Percentiles rank a stretch among this genome's conserved stretches.
Conservation (phyloP, 2,888 invertebrate species). For the Pheosia tremula region DNA sequence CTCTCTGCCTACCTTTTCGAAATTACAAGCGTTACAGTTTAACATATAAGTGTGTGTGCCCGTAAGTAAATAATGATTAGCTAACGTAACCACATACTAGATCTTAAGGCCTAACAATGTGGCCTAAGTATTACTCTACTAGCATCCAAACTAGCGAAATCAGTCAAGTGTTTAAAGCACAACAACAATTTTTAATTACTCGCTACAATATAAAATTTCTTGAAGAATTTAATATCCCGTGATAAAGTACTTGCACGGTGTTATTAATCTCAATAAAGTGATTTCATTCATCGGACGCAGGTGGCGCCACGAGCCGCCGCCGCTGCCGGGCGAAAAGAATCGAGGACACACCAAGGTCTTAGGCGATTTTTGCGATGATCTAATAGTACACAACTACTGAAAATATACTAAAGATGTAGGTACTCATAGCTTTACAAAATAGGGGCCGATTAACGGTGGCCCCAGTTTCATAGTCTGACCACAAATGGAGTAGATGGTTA, state of each 20-base stretch:
- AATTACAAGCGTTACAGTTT: no score
- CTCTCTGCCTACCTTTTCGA: no score
- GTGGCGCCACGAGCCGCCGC: constrained; percentile 20
- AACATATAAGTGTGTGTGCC: no score
- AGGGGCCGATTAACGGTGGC: not conserved
- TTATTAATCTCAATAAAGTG: constrained; percentile 35
- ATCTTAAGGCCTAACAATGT: no score
- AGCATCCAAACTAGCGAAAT: no score
- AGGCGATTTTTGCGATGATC: constrained; percentile 49
- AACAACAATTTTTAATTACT: constrained; percentile 12
- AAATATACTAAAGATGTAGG: not conserved
- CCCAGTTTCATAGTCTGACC: no score
- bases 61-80: no score
- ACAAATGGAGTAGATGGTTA: no score
- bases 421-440: not conserved
- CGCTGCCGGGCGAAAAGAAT: constrained; percentile 54
- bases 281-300: constrained; percentile 41
- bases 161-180: not conserved
- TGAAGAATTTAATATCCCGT: constrained; percentile 17
- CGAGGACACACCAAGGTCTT: constrained; percentile 55
- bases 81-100: no score
- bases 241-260: constrained; percentile 20
- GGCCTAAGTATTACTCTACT: no score
- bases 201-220: constrained; percentile 19
- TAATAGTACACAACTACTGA: constrained; percentile 35